These are phyloP conservation scores for Apistogramma diplotaenia DNA, from an alignment of 2,113 vertebrate genomes.

Conservation along the genomic window DNA sequence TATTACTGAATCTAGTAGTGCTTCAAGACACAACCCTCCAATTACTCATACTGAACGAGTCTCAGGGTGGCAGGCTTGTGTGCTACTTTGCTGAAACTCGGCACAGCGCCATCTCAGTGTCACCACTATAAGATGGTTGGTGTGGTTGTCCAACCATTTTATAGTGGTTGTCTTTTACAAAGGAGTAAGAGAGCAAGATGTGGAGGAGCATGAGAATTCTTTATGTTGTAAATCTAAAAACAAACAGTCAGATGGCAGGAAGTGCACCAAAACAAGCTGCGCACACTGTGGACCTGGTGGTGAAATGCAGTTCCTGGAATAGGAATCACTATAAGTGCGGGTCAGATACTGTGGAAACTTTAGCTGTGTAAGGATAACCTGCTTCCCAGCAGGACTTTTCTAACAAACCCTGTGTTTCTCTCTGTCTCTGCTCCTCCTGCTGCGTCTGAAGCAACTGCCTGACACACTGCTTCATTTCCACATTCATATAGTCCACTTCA, in stretches of 20 bases:
- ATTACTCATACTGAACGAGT: constrained; percentile 48
- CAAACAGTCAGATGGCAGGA: not conserved
- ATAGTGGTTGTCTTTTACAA: not conserved
- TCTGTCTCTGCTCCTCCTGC: not conserved
- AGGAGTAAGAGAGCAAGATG: not conserved
- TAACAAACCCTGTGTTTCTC: not conserved
- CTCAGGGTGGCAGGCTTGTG: constrained; percentile 1
- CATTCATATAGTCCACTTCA: not conserved
- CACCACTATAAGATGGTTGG: not conserved
- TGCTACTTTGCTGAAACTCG: not conserved
- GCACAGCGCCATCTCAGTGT: not conserved
- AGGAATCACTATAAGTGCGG: not conserved
- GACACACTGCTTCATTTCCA: not conserved
- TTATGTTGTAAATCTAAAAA: not conserved
- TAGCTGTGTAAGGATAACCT: not conserved
- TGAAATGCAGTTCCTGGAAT: not conserved
- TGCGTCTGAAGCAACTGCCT: not conserved
- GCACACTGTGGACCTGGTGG: not conserved
- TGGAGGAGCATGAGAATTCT: not conserved
- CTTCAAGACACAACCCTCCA: constrained; percentile 40
- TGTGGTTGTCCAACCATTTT: too few relatives aligned
- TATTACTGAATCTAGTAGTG: constrained; percentile 17
- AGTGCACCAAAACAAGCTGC: not conserved
- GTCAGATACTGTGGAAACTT: not conserved
- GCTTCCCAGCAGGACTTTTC: not conserved